These are phyloP conservation scores for Reinhardtius hippoglossoides DNA, from an alignment of 2,113 vertebrate species.

Conservation along the genomic window DNA sequence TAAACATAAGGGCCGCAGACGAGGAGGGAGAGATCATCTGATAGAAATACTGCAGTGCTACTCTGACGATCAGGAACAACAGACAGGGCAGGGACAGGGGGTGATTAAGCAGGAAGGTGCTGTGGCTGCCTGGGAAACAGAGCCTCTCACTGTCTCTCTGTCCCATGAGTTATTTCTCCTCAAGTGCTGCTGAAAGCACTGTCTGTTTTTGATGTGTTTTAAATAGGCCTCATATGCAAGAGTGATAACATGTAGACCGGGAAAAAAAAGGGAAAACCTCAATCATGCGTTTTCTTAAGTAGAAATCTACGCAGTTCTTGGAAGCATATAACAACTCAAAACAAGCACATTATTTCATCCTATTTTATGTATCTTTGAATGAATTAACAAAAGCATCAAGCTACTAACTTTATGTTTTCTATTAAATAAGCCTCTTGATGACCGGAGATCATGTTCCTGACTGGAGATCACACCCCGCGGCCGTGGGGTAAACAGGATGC, in stretches of 20 bases:
- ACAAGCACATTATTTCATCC: neutral
- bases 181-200: conserved; percentile 32
- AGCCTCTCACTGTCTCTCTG: conserved; percentile 45
- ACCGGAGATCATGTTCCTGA: conserved; percentile 40
- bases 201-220: conserved; percentile 35
- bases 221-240: conserved; percentile 19
- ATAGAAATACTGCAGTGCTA: conserved; percentile 80
- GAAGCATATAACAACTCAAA: neutral
- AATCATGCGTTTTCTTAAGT: neutral
- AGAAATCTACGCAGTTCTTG: neutral
- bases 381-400: neutral
- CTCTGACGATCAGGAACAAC: conserved; percentile 76
- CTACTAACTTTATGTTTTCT: conserved; percentile 4
- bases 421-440: conserved; percentile 24
- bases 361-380: neutral
- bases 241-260: conserved; percentile 6
- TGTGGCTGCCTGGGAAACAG: conserved; percentile 62
- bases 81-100: conserved; percentile 68
- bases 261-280: conserved; percentile 1
- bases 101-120: conserved; percentile 75
- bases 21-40: conserved; percentile 77
- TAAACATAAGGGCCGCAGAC: conserved; percentile 81
- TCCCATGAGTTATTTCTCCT: conserved; percentile 50
- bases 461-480: conserved; percentile 85
- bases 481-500: conserved; percentile 86